Percentiles rank a stretch among this genome's conserved stretches.
phyloP scores from a whole-genome alignment of 2,888 invertebrate genomes.

The Sturmia bella region DNA sequence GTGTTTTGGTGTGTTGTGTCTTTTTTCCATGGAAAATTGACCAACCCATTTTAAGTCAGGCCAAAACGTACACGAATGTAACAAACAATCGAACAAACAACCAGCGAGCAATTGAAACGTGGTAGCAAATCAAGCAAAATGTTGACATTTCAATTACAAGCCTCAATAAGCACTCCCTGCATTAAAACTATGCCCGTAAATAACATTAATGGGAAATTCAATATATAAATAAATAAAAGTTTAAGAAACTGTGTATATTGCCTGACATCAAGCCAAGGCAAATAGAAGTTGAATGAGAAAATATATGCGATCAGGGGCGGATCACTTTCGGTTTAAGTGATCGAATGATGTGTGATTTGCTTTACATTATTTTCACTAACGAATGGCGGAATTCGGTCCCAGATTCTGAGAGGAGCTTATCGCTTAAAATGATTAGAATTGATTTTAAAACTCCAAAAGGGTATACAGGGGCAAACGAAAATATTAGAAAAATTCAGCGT shows the following conservation, averaged over 20 bases:
- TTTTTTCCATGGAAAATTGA: constrained; percentile 45
- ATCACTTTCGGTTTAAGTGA: no score
- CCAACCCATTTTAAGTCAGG: constrained; percentile 63
- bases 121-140: constrained; percentile 61
- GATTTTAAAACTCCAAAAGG: no score
- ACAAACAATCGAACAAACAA: constrained; percentile 7
- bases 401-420: no score
- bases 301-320: no score
- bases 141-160: constrained; percentile 69
- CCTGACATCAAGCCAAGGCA: not conserved
- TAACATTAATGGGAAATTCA: constrained; percentile 19
- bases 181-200: not conserved
- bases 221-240: constrained; percentile 6
- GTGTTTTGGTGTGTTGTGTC: constrained; percentile 9
- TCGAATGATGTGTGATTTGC: no score
- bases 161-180: constrained; percentile 59
- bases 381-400: no score
- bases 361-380: no score
- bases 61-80: constrained; percentile 25
- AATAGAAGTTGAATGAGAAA: not conserved
- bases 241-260: constrained; percentile 7
- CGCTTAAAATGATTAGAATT: no score
- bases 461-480: no score
- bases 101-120: constrained; percentile 26
- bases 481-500: no score